Evolutionary conservation across 2,888 invertebrate genomes (phyloP).

Genomic region (Leptinotarsa rubiginosa): DNA sequence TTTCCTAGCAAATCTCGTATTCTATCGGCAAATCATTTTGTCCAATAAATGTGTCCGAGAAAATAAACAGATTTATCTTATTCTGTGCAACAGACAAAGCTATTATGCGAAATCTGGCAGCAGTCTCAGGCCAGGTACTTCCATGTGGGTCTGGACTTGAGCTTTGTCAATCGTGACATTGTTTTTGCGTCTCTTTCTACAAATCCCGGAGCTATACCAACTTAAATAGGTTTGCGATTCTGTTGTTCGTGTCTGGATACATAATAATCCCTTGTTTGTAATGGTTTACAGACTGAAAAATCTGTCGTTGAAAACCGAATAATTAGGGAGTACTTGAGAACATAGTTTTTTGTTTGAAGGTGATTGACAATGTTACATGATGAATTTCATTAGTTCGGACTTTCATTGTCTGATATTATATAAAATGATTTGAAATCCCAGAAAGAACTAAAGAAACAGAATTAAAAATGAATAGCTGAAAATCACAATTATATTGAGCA

Average conservation of each 20-base stretch:
- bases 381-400: no score
- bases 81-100: slow-evolving; percentile 30
- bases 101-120: slow-evolving; percentile 31
- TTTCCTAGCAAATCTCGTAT: not conserved
- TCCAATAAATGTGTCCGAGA: not conserved
- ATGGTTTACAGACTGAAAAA: not conserved
- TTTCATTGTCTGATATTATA: no score
- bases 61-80: slow-evolving; percentile 31
- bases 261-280: slow-evolving; percentile 1
- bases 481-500: no score
- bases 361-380: no score
- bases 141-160: slow-evolving; percentile 27
- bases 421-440: no score
- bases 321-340: not conserved
- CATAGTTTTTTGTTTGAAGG: no score
- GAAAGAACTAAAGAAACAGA: no score
- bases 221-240: slow-evolving; percentile 3
- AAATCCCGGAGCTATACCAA: slow-evolving; percentile 28
- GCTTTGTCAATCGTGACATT: slow-evolving; percentile 38
- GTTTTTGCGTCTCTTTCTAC: slow-evolving; percentile 33
- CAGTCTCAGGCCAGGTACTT: slow-evolving; percentile 32
- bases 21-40: not conserved
- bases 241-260: not conserved
- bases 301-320: not conserved
- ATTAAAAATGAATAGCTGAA: no score